Base-by-base conservation (phyloP, 2,888 invertebrate species). In the Machimus rusticus region DNA sequence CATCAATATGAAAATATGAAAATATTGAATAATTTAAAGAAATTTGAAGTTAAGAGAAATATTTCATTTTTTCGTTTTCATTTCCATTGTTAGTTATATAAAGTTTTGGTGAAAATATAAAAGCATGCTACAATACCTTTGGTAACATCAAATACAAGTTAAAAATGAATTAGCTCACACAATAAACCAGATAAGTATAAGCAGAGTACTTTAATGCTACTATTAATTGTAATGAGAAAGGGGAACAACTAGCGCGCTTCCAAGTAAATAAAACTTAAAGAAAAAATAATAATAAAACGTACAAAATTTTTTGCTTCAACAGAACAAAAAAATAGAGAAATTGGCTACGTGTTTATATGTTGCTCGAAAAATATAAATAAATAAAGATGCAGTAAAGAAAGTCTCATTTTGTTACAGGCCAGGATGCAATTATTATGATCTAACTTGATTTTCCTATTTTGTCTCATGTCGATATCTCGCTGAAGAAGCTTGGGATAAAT, bases 401-500 rank as follows among this genome's bases (percentile, higher is more conserved):
- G 57, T 57, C 31, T 76, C 39, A 39, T 76, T 76, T 76, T 8
- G 34, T 76, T 66, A 28, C 66, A 82, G 51, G 51, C 51, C 31
- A 55, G 55, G 51, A 82, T 34, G 82, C 51, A 55, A 51, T 31
- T 57, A 14, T 46, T 46, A 66, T 39, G 14, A 39, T 82, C 57
- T 81, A 79, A 28, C 57, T 91, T 90, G 88, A 90, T 90, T 92
- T 92, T 92, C 92, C 92, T 92, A 92, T 92, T 92, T 92, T 92
- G 92, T 91, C 92, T 92, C 92, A 92, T 92, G 92, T 92, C 92
- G 92, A 91, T 91, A 74, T 43, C 28, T 39, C 34, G 43, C 23
- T 84, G 37, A 6, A 34, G 81, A 84, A 34, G 81, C 51, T 81
- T 84, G 84, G 84, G 39, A 39, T 90, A 90, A 91, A 92, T 92